These are phyloP conservation scores for Porites evermanni DNA, from an alignment of 92 coral and sea anemone species.

Conservation along the genomic window DNA sequence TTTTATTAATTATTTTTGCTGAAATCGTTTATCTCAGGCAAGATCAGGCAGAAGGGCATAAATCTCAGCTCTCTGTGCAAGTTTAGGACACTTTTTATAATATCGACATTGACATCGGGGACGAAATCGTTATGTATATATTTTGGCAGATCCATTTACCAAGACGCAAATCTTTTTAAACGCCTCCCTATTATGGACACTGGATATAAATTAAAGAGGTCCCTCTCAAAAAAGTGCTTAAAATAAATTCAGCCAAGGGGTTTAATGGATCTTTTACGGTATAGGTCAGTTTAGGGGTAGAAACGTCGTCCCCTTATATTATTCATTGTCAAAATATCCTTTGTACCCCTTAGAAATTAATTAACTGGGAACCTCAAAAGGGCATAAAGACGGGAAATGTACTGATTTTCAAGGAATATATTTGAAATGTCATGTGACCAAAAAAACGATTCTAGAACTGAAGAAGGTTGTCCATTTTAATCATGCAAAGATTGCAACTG, in stretches of 20 bases:
- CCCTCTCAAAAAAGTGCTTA: neutral
- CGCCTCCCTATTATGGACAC: neutral
- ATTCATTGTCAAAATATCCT: neutral
- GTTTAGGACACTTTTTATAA: neutral
- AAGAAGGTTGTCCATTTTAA: neutral
- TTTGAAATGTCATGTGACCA: conserved; percentile 8
- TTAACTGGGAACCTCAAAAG: neutral
- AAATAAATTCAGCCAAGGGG: neutral
- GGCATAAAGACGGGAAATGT: conserved; percentile 10
- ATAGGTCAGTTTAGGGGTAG: no score
- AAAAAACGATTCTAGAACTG: conserved; percentile 2
- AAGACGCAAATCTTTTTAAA: no score
- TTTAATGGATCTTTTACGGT: neutral
- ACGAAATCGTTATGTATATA: neutral
- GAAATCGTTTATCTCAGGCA: neutral
- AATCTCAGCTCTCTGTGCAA: neutral
- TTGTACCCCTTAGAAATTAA: neutral
- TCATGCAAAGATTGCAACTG: neutral
- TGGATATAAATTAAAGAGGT: conserved; percentile 1
- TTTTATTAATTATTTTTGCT: neutral
- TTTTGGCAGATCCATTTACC: neutral
- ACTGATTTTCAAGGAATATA: conserved; percentile 15
- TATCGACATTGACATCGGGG: neutral
- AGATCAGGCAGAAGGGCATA: no score
- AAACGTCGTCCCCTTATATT: no score